Conservation (phyloP, 1,140 invertebrate genomes). For the Cydia pomonella region DNA sequence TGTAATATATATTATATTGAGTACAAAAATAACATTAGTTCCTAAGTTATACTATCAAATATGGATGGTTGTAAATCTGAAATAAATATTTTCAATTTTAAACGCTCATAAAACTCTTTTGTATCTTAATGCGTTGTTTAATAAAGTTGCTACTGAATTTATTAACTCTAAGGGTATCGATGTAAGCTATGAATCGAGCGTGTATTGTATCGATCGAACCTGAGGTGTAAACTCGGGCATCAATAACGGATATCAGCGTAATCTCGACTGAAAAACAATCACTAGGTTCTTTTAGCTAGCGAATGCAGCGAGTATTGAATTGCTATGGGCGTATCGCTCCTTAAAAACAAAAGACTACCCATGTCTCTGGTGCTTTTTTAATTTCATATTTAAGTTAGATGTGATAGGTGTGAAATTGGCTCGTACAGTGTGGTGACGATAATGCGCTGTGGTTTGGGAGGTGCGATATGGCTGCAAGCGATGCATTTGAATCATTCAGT, state of each 20-base stretch:
- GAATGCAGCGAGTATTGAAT: constrained; percentile 7
- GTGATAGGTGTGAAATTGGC: background rate
- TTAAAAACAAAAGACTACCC: constrained; percentile 1
- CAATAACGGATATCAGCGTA: constrained; percentile 14
- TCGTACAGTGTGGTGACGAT: background rate
- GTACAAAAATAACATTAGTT: too few relatives aligned
- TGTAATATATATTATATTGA: too few relatives aligned
- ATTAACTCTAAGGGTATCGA: too few relatives aligned
- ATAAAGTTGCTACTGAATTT: too few relatives aligned
- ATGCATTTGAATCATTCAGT: constrained; percentile 57
- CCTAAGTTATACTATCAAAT: too few relatives aligned
- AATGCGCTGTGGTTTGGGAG: constrained; percentile 15
- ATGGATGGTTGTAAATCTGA: too few relatives aligned
- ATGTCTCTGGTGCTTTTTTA: background rate
- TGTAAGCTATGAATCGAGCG: background rate
- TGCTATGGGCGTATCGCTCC: background rate
- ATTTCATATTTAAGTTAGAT: background rate
- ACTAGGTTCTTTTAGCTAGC: constrained; percentile 3
- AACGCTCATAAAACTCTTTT: too few relatives aligned
- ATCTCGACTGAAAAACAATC: constrained; percentile 21
- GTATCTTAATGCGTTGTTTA: too few relatives aligned
- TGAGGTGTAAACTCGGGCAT: constrained; percentile 1
- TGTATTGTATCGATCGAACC: background rate
- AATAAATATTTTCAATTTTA: too few relatives aligned
- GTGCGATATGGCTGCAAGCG: constrained; percentile 36